Evolutionary conservation across 2,797 vertebrate genomes (phyloP), one percentile per base, ranked within the genome.

Genomic region (Gallinago solitaria): DNA sequence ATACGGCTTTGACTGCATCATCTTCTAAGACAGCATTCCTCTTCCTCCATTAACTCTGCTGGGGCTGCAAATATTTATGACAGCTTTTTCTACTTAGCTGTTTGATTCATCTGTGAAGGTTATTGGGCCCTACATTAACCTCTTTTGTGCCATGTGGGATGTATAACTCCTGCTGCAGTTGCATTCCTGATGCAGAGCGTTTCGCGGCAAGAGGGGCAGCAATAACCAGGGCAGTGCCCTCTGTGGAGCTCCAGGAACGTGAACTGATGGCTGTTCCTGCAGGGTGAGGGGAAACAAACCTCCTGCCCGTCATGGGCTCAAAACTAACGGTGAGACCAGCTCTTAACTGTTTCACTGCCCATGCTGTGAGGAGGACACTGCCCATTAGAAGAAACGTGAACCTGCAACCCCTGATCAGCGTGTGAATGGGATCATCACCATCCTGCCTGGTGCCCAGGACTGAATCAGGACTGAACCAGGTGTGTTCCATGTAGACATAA

Each of bases 71-170:
- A 74, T 64, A 57, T 47, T 89, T 87, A 63, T 37, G 82, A 80
- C 83, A 94, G 51, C 53, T 85, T 87, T 94, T 93, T 80, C 89
- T 94, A 32, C 41, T 91, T 69, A 71, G 60, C 71, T 68, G 14
- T 84, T 93, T 76, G 47, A 77, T 82, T 71, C 12, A 69, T 17
- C 63, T 82, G 45, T 30, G 64, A 85, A 83, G 75, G 51, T 70
- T 73, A 50, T 3, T 30, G 50, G 56, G 51, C 15, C 43, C 32
- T 37, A 27, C 28, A 14, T 74, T 89, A 90, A 90, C 70, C 51
- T 67, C 63, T 88, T 59, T 5, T 35, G 39, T 48, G 20, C 71
- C 48, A 57, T 2, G 1, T 41, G 47, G 73, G 59, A 67, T 25
- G 27, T 25, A 0, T 8, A 50, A 32, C 30, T 83, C 50, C 53